Conservation (phyloP, 2,888 invertebrate species). For the Meta bourneti region DNA sequence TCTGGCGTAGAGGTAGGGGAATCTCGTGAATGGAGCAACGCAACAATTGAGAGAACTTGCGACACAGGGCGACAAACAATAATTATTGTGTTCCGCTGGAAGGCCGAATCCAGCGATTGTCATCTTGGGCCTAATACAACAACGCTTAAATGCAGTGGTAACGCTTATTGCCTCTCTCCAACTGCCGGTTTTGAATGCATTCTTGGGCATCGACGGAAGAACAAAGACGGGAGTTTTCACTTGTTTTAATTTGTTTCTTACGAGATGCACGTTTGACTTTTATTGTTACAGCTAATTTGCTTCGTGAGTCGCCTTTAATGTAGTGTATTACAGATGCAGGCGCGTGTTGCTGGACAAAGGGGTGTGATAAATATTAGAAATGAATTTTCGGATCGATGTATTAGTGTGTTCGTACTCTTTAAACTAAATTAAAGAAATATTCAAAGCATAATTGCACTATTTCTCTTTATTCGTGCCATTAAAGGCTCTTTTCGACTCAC, state of each 20-base stretch:
- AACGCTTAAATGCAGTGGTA: conserved; percentile 45
- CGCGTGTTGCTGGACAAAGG: conserved; percentile 22
- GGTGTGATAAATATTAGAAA: background rate
- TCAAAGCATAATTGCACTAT: too few relatives aligned
- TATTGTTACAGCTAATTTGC: conserved; percentile 37
- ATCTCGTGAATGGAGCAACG: conserved; percentile 49
- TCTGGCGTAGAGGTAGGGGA: conserved; percentile 53
- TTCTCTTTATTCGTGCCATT: too few relatives aligned
- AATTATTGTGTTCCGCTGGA: conserved; percentile 72
- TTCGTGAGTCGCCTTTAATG: conserved; percentile 39
- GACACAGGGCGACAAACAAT: conserved; percentile 74
- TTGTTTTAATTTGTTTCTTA: conserved; percentile 54
- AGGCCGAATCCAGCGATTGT: conserved; percentile 68
- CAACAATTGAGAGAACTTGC: conserved; percentile 69
- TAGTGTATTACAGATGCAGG: conserved; percentile 3
- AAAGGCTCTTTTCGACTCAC: too few relatives aligned
- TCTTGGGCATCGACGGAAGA: conserved; percentile 31
- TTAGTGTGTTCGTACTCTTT: background rate
- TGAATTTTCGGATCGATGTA: background rate
- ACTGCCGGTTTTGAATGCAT: background rate
- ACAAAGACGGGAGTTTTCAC: conserved; percentile 43
- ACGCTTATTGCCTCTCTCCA: conserved; percentile 14
- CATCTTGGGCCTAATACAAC: conserved; percentile 62
- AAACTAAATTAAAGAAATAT: too few relatives aligned
- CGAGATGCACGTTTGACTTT: conserved; percentile 41